Evolutionary conservation across 2,113 vertebrate species (phyloP).

Genomic region (Blennius ocellaris): DNA sequence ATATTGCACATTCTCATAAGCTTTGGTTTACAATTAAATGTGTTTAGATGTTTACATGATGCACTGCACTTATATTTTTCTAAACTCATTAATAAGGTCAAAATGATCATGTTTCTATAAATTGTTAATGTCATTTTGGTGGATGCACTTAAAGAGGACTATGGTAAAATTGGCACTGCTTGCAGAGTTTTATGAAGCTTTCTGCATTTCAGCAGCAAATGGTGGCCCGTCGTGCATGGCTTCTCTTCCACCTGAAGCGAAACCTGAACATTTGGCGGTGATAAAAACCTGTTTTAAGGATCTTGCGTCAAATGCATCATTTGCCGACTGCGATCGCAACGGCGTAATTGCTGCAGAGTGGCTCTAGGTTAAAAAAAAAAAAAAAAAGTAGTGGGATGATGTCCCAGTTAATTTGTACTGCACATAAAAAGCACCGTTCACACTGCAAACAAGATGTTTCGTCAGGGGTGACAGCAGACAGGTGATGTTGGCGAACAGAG

Average conservation of each 20-base stretch:
- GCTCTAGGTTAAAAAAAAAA: constrained; percentile 1
- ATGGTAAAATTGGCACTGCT: background rate
- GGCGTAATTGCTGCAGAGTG: constrained; percentile 11
- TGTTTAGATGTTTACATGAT: background rate
- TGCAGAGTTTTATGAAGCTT: background rate
- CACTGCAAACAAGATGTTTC: background rate
- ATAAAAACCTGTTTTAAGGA: constrained; percentile 21
- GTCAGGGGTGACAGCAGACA: background rate
- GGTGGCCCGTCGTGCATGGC: background rate
- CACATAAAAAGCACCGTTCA: constrained; percentile 16
- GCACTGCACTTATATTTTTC: background rate
- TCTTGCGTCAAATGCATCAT: background rate
- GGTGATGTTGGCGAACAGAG: background rate
- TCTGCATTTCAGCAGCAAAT: background rate
- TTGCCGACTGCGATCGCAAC: constrained; percentile 6
- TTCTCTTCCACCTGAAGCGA: background rate
- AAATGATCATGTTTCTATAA: background rate
- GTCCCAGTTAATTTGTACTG: background rate
- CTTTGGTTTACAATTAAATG: background rate
- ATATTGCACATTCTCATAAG: too few species aligned
- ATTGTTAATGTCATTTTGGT: background rate
- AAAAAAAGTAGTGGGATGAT: background rate
- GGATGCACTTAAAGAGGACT: background rate
- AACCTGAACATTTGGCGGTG: background rate
- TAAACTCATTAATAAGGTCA: background rate